These are phyloP conservation scores for Ethmia dodecea DNA, from an alignment of 2,888 invertebrate genomes.

Conservation along the genomic window DNA sequence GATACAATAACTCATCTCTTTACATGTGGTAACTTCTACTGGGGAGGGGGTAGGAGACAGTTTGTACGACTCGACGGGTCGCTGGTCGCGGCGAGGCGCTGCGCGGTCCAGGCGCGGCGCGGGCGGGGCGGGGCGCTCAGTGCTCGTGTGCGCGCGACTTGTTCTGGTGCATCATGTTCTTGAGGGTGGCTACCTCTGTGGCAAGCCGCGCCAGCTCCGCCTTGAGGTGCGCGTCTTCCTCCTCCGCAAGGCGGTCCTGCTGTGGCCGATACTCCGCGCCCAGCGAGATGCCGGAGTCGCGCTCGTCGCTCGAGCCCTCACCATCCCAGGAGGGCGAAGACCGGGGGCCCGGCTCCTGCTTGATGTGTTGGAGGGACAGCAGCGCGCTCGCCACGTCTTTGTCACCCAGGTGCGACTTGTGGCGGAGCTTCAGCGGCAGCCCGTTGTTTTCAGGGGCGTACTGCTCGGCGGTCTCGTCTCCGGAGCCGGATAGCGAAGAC, in stretches of 20 bases:
- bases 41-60: conserved; percentile 57
- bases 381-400: conserved; percentile 92
- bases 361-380: conserved; percentile 89
- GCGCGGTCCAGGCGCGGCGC: conserved; percentile 48
- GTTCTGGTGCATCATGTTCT: conserved; percentile 86
- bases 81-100: conserved; percentile 25
- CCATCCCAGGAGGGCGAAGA: conserved; percentile 92
- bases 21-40: conserved; percentile 73
- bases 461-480: conserved; percentile 68
- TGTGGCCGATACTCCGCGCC: conserved; percentile 81
- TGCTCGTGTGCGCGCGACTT: conserved; percentile 68
- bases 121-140: conserved; percentile 42
- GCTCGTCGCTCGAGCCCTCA: conserved; percentile 93
- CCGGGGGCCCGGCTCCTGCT: conserved; percentile 88
- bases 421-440: conserved; percentile 92
- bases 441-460: conserved; percentile 84
- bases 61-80: conserved; percentile 54
- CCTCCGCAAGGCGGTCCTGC: conserved; percentile 64
- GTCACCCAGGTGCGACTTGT: conserved; percentile 93
- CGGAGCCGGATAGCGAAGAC: conserved; percentile 83
- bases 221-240: conserved; percentile 86
- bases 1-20: conserved; percentile 64
- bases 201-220: conserved; percentile 92
- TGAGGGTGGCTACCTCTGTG: conserved; percentile 93
- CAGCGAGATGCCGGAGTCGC: conserved; percentile 92